Conservation (phyloP, 2,113 vertebrate species). For the Cyprinodon brontotheroides region DNA sequence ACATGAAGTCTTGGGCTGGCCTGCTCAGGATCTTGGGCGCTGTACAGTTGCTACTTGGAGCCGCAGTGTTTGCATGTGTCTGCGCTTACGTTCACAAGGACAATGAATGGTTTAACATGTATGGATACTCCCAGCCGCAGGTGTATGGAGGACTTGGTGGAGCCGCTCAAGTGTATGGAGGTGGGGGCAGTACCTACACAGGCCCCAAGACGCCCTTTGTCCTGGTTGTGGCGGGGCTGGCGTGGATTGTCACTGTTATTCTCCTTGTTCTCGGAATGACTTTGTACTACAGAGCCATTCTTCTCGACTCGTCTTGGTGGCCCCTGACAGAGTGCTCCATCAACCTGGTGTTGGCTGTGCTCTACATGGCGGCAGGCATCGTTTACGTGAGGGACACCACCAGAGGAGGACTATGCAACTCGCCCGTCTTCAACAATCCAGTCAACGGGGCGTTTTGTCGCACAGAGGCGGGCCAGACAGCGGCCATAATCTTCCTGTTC, state of each 20-base stretch:
- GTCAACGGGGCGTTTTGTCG: slow-evolving; percentile 88
- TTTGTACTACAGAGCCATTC: slow-evolving; percentile 93
- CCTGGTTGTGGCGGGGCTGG: slow-evolving; percentile 86
- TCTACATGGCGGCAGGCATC: slow-evolving; percentile 86
- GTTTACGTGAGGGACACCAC: slow-evolving; percentile 91
- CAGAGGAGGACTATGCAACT: slow-evolving; percentile 89
- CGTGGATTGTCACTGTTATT: slow-evolving; percentile 88
- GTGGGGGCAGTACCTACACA: slow-evolving; percentile 79
- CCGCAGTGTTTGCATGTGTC: slow-evolving; percentile 92
- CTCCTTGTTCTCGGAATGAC: slow-evolving; percentile 91
- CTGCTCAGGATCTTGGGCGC: slow-evolving; percentile 87
- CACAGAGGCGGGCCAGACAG: slow-evolving; percentile 90
- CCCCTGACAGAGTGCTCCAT: slow-evolving; percentile 90
- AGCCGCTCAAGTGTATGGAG: slow-evolving; percentile 64
- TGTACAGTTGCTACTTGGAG: slow-evolving; percentile 87
- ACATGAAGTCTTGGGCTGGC: slow-evolving; percentile 97
- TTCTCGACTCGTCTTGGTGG: slow-evolving; percentile 94
- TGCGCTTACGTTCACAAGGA: slow-evolving; percentile 95
- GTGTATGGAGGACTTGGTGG: slow-evolving; percentile 72
- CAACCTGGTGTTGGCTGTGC: slow-evolving; percentile 84
- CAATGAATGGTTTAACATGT: slow-evolving; percentile 95
- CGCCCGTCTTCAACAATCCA: slow-evolving; percentile 85
- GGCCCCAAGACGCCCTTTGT: slow-evolving; percentile 92
- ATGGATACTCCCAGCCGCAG: slow-evolving; percentile 85
- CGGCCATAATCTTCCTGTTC: slow-evolving; percentile 91